Percentiles rank a stretch among this genome's conserved stretches.
phyloP scores from a whole-genome alignment of 1,140 invertebrate genomes.

The Cepaea nemoralis region DNA sequence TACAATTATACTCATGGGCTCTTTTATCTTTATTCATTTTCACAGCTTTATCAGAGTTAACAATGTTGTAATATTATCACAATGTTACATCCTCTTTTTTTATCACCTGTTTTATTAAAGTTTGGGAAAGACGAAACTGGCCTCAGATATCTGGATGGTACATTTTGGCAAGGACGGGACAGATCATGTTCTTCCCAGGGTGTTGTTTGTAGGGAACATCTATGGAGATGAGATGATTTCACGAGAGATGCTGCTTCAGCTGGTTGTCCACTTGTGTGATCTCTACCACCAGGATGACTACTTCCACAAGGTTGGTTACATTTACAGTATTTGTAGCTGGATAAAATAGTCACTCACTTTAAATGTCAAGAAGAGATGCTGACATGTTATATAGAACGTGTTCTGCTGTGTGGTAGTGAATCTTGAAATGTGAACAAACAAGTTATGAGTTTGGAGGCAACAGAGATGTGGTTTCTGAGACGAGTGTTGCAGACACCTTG shows the following conservation, averaged over 20 bases:
- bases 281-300: constrained; percentile 75
- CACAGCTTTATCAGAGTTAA: too few relatives aligned
- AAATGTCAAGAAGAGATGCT: background rate
- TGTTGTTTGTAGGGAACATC: constrained; percentile 90
- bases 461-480: too few relatives aligned
- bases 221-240: constrained; percentile 91
- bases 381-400: too few relatives aligned
- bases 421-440: too few relatives aligned
- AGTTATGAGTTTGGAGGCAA: background rate
- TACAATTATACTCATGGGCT: too few relatives aligned
- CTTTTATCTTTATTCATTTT: too few relatives aligned
- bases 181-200: constrained; percentile 64
- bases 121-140: constrained; percentile 69
- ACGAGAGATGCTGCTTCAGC: constrained; percentile 81
- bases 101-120: constrained; percentile 45
- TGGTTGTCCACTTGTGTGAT: constrained; percentile 76
- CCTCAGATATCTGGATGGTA: constrained; percentile 92
- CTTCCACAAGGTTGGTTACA: constrained; percentile 52
- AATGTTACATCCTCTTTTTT: too few relatives aligned
- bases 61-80: too few relatives aligned
- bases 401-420: too few relatives aligned
- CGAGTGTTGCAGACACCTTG: too few relatives aligned
- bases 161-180: constrained; percentile 84
- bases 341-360: background rate
- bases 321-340: too few relatives aligned